Base-by-base conservation (phyloP, 2,888 invertebrate species). In the Polymixis lichenea region DNA sequence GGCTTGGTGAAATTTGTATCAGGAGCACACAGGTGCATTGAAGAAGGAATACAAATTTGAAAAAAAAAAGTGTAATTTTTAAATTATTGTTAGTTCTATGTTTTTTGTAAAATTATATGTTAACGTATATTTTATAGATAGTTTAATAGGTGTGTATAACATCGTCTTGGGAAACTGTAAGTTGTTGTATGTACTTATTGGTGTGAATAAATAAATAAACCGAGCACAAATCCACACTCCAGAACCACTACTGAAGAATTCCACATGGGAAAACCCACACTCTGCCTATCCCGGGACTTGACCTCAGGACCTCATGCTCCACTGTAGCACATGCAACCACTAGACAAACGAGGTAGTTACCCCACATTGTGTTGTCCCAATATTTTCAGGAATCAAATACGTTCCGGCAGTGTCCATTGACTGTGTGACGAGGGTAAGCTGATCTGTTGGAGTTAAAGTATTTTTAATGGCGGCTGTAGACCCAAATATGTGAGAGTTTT, bases 341-440 rank as follows among this genome's bases (percentile, higher is more conserved):
- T 25, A 28, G 4, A 28, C 8, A 5, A 19, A 19, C 9, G 11
- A 58, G 9, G 19, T 17, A 32, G 28, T 60, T 25, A 15, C n/a
- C 56, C 25, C 15, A 25, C 17, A 66, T 28, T 53, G 3, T 70
- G 70, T 61, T 67, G 28, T n/a, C 51, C 68, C 73, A 71, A 75
- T 75, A 74, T 72, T 64, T 82, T 32, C n/a, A 46, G 64, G 49
- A 65, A 58, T 72, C 72, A 66, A 66, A 69, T 67, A 62, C 62
- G 55, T 76, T 71, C 60, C 74, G 73, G 46, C 32, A 43, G 32
- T 55, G 49, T 60, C 65, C 55, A 74, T 79, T 83, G 79, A 74
- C 22, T 43, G 46, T 8, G 25, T 83, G 83, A 83, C 76, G 22
- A 78, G 73, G 82, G 83, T 82, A 15, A 17, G 9, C 15, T 61